Evolutionary conservation across 2,888 invertebrate genomes (phyloP), one percentile per base, ranked within the genome.

Genomic region (Nephrocerus scutellatus): DNA sequence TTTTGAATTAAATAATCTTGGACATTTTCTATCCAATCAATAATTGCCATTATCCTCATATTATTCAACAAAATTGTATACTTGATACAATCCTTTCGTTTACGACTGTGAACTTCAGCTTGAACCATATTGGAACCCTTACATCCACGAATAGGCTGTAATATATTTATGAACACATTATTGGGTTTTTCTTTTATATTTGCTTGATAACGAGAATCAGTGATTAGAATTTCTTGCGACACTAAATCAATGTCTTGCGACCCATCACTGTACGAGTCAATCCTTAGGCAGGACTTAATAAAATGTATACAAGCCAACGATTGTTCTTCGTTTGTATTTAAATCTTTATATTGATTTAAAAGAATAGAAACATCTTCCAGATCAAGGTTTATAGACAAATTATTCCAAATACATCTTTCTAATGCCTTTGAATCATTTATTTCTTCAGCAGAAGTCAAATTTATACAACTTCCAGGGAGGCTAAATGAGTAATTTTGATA

Each of bases 241-340:
- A 92, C 88, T 14, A 96, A 73, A 66, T 93, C 93, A 35, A 95
- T 79, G 57, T 93, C 93, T 67, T 89, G 90, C 10, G 88, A 82
- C 30, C 84, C 78, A 68, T 95, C 91, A 52, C 88, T 90, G 61
- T 81, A 83, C 5, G 83, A 81, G 62, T 93, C 92, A 36, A 89
- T 78, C 26, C 85, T 82, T 29, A 96, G 72, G 13, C 82, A 77
- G 0, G 93, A 93, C 66, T 85, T 86, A 49, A 93, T 86, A 64
- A 96, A 93, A 70, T 93, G 89, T 44, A 95, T 78, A 54, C 85
- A 85, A 2, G 91, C 89, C 30, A 96, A 71, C 6, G 81, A 74
- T 26, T 58, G 55, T 4, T 48, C 46, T 22, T 55, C 48, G 26
- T 41, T 31, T 6, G 73, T 33, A 87, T 70, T 52, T 79, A 40